phyloP scores from a whole-genome alignment of 1,140 invertebrate species.

The Pseudomyrmex dendroicus region DNA sequence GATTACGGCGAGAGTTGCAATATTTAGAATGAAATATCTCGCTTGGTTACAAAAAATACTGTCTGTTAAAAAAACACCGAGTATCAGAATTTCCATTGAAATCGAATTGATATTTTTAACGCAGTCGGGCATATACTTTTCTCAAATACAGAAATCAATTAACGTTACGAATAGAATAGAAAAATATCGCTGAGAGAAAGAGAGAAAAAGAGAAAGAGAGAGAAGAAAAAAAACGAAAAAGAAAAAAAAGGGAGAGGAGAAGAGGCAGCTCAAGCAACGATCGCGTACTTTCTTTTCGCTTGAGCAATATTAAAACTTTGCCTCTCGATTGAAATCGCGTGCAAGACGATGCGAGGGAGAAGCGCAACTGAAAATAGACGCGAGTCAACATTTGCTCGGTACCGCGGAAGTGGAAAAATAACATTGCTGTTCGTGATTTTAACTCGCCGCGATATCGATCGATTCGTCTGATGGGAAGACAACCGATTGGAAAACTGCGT shows the following conservation, averaged over 20 bases:
- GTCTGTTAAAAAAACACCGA: not conserved
- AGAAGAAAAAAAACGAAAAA: no score
- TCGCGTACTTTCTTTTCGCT: slow-evolving; percentile 16
- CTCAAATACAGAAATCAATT: slow-evolving; percentile 8
- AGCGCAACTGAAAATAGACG: slow-evolving; percentile 39
- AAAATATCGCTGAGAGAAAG: not conserved
- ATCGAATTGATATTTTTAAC: not conserved
- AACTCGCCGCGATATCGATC: slow-evolving; percentile 21
- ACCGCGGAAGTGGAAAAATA: slow-evolving; percentile 38
- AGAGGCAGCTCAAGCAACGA: not conserved
- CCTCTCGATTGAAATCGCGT: not conserved
- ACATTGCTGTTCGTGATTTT: slow-evolving; percentile 20
- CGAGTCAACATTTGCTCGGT: slow-evolving; percentile 44
- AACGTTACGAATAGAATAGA: not conserved
- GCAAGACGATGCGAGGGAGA: slow-evolving; percentile 1
- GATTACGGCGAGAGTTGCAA: not conserved
- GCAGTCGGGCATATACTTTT: not conserved
- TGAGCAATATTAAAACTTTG: slow-evolving; percentile 30
- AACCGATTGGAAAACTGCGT: slow-evolving; percentile 42
- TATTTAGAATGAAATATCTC: not conserved
- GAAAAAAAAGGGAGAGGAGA: no score
- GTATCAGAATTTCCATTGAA: not conserved
- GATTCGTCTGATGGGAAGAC: slow-evolving; percentile 7
- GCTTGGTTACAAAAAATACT: not conserved
- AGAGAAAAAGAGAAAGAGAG: no score